phyloP scores from a whole-genome alignment of 1,140 invertebrate species.

The Aphaenogaster rudis region DNA sequence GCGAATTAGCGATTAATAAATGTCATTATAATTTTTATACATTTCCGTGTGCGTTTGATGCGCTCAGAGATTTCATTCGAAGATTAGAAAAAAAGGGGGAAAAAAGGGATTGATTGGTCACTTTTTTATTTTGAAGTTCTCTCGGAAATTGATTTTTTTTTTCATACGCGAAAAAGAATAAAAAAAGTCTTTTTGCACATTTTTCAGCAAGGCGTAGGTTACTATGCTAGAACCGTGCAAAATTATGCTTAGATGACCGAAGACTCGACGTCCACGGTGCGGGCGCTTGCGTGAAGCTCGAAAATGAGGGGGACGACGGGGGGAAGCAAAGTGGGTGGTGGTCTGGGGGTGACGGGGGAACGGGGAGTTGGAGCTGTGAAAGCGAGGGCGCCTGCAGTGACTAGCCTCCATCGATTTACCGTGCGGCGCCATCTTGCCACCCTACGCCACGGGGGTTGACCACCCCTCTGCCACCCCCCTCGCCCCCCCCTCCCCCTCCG shows the following conservation, averaged over 20 bases:
- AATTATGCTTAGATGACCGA: constrained; percentile 79
- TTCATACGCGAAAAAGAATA: constrained; percentile 22
- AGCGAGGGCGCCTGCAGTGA: constrained; percentile 84
- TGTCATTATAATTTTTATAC: not conserved
- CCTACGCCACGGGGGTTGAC: constrained; percentile 80
- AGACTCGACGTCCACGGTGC: constrained; percentile 74
- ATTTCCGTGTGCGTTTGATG: not conserved
- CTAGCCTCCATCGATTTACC: constrained; percentile 86
- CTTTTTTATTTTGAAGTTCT: not conserved
- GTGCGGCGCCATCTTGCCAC: constrained; percentile 85
- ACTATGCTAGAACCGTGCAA: constrained; percentile 48
- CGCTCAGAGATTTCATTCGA: not conserved
- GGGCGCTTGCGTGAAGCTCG: constrained; percentile 83
- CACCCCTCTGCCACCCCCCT: constrained; percentile 65
- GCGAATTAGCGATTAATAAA: not conserved
- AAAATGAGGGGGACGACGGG: constrained; percentile 82
- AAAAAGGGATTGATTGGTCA: not conserved
- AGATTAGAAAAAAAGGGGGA: constrained; percentile 15
- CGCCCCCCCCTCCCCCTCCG: not conserved
- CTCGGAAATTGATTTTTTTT: constrained; percentile 56
- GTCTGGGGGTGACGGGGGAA: constrained; percentile 70
- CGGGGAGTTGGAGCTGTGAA: constrained; percentile 79
- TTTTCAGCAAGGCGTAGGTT: constrained; percentile 38
- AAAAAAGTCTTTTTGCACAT: constrained; percentile 55
- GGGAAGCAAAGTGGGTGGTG: constrained; percentile 59